Evolutionary conservation across 2,113 vertebrate species (phyloP).

Genomic region (Brachypodius melanocephalos): DNA sequence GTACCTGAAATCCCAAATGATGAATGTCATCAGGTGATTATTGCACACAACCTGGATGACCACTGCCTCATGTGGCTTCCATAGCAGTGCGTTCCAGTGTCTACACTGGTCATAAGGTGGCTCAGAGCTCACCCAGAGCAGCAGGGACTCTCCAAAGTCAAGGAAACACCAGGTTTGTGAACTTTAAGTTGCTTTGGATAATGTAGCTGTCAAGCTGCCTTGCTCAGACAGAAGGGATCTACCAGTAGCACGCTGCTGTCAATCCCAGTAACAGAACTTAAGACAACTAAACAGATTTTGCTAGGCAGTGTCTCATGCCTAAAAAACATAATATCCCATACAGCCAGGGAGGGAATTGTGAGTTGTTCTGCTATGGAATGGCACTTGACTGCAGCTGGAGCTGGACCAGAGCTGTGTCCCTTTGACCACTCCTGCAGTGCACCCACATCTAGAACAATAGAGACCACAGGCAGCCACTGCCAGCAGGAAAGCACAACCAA

Average conservation of each 20-base stretch:
- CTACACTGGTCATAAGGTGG: background rate
- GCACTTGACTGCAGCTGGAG: background rate
- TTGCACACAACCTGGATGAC: background rate
- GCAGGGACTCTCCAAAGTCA: background rate
- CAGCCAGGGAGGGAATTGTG: background rate
- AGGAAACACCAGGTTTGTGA: background rate
- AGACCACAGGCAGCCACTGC: background rate
- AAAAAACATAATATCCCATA: background rate
- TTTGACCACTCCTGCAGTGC: background rate
- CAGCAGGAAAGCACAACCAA: background rate
- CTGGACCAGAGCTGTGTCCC: background rate
- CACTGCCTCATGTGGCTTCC: background rate
- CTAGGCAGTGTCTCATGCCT: background rate
- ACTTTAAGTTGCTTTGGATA: background rate
- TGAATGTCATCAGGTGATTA: background rate
- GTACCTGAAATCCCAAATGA: background rate
- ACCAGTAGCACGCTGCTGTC: background rate
- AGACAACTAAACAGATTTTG: background rate
- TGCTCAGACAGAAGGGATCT: background rate
- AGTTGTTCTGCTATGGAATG: background rate
- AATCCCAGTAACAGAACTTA: background rate
- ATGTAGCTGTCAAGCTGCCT: background rate
- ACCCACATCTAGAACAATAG: background rate
- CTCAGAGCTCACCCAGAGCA: background rate
- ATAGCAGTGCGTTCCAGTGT: background rate